phyloP scores from a whole-genome alignment of 2,113 vertebrate genomes.

The Xenopus tropicalis region UCB_Xtro_10.0 CM004450.2:121383501-121384000 shows the following conservation, averaged over 20 bases:
- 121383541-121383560: no score
- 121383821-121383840: not conserved
- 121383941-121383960: not conserved
- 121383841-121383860: not conserved
- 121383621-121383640: no score
- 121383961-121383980: not conserved
- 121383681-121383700: not conserved
- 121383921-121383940: not conserved
- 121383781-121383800: not conserved
- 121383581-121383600: no score
- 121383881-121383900: not conserved
- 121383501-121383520: no score
- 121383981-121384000: not conserved
- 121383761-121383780: not conserved
- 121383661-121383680: no score
- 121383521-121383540: no score
- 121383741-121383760: conserved; percentile 13
- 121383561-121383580: no score
- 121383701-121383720: conserved; percentile 19
- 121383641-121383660: no score
- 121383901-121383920: not conserved
- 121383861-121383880: no score
- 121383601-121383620: no score
- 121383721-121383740: conserved; percentile 13
- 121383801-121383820: not conserved